A percentile compares a stretch with the other conserved stretches of the same genome.
phyloP scores from a whole-genome alignment of 2,888 invertebrate species.

The Leptinotarsa peninsularis region DNA sequence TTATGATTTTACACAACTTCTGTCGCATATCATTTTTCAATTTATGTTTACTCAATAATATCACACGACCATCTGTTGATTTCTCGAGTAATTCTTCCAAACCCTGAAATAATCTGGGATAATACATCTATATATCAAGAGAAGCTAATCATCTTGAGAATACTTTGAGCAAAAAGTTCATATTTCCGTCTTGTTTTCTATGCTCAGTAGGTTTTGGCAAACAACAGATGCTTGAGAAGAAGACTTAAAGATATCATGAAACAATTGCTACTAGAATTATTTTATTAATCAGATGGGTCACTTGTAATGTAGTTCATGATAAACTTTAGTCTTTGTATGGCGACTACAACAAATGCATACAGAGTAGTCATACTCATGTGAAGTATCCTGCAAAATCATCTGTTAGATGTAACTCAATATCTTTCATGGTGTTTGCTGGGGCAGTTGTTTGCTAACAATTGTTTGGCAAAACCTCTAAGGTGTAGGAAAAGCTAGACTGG shows the following conservation, averaged over 20 bases:
- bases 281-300: neutral
- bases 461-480: neutral
- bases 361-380: neutral
- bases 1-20: conserved; percentile 15
- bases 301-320: neutral
- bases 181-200: neutral
- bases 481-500: conserved; percentile 1
- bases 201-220: neutral
- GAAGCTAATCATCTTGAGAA: neutral
- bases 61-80: conserved; percentile 10
- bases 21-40: conserved; percentile 17
- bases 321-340: neutral
- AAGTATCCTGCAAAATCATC: neutral
- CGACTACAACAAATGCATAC: neutral
- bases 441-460: neutral
- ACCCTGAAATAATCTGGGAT: conserved; percentile 17
- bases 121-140: conserved; percentile 1
- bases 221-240: neutral
- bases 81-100: conserved; percentile 19
- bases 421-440: neutral
- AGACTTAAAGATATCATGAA: neutral
- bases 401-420: neutral
- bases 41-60: conserved; percentile 7
- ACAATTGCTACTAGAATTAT: neutral
- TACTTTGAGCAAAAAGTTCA: neutral